Conservation (phyloP, 2,888 invertebrate species). For the Synergus laeviventris region DNA sequence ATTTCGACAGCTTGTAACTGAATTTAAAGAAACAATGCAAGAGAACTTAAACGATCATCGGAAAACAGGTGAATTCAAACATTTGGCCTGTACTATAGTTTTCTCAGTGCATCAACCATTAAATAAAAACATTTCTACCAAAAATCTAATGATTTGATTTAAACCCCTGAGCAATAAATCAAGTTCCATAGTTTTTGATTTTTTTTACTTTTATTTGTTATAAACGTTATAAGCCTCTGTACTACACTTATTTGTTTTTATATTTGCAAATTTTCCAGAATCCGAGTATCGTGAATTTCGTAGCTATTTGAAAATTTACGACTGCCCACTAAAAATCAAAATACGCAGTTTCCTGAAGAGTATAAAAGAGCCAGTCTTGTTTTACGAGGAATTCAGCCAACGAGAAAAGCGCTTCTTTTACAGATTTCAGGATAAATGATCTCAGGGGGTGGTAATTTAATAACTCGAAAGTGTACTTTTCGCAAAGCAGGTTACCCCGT, state of each 20-base stretch:
- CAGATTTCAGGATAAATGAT: conserved; percentile 32
- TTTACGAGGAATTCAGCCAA: conserved; percentile 32
- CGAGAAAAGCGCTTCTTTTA: conserved; percentile 18
- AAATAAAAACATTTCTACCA: too few relatives aligned
- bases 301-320: conserved; percentile 26
- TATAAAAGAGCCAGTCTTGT: conserved; percentile 33
- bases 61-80: too few relatives aligned
- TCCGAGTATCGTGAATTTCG: not conserved
- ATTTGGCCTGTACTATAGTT: too few relatives aligned
- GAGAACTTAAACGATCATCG: too few relatives aligned
- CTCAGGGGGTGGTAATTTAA: conserved; percentile 40
- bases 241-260: not conserved
- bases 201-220: too few relatives aligned
- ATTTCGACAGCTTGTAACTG: too few relatives aligned
- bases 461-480: conserved; percentile 46
- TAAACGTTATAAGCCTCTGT: too few relatives aligned
- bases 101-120: too few relatives aligned
- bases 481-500: conserved; percentile 30
- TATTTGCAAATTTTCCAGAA: conserved; percentile 1
- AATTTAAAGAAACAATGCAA: too few relatives aligned
- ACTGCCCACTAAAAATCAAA: conserved; percentile 34
- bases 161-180: too few relatives aligned
- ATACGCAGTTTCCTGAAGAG: conserved; percentile 22
- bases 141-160: too few relatives aligned
- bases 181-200: too few relatives aligned